A percentile compares a stretch with the other conserved stretches of the same genome.
These are phyloP conservation scores for Dendrophyllia cribrosa DNA, from an alignment of 64 coral and sea anemone species.

Conservation along the genomic window DNA sequence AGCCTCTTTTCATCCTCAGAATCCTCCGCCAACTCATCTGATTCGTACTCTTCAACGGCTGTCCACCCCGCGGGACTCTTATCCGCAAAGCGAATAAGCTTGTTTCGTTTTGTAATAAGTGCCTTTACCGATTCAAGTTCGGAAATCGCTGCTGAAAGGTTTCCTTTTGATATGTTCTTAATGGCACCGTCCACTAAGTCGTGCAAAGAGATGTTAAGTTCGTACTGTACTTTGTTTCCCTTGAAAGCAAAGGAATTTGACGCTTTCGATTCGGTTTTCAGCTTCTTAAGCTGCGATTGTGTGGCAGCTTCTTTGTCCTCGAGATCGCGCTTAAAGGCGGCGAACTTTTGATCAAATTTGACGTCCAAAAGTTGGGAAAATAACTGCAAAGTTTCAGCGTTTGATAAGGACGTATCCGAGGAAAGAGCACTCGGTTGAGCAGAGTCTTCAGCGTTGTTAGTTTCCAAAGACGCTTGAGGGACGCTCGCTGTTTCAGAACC, in stretches of 20 bases:
- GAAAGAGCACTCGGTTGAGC: constrained; percentile 27
- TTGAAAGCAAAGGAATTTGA: constrained; percentile 61
- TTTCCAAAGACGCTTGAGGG: constrained; percentile 40
- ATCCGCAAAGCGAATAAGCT: constrained; percentile 59
- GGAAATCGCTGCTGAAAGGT: neutral
- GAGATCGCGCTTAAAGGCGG: constrained; percentile 40
- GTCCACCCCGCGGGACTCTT: constrained; percentile 63
- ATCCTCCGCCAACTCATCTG: constrained; percentile 53
- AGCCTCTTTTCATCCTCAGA: constrained; percentile 68
- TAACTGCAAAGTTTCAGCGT: constrained; percentile 55
- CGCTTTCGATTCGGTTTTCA: constrained; percentile 66
- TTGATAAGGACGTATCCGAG: constrained; percentile 37
- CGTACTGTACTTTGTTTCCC: constrained; percentile 70
- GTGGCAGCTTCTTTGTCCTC: constrained; percentile 53
- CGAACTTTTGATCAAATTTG: constrained; percentile 56
- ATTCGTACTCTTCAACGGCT: constrained; percentile 63
- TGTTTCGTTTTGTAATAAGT: constrained; percentile 53
- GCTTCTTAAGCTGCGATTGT: constrained; percentile 60
- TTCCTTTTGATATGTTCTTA: constrained; percentile 25
- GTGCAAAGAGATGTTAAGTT: constrained; percentile 44
- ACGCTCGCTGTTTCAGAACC: constrained; percentile 26
- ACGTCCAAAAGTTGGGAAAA: constrained; percentile 54
- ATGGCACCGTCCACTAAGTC: constrained; percentile 8
- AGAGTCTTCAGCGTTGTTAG: constrained; percentile 30
- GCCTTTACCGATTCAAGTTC: constrained; percentile 18